phyloP scores from a whole-genome alignment of 2,888 invertebrate genomes.

The Chrysodeixis includens region DNA sequence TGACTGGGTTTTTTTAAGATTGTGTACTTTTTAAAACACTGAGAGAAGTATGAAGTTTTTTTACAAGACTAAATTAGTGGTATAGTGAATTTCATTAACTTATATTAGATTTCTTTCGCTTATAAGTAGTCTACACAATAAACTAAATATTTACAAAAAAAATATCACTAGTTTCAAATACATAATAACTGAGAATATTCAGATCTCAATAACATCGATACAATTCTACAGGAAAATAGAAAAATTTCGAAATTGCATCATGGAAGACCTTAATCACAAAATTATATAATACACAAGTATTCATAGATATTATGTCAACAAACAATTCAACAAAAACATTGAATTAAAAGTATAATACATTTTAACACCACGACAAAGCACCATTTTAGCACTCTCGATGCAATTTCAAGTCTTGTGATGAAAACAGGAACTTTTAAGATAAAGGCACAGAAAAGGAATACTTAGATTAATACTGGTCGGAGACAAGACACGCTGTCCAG shows the following conservation, averaged over 20 bases:
- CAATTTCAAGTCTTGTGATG: conserved; percentile 61
- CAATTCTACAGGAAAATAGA: conserved; percentile 39
- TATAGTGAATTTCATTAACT: neutral
- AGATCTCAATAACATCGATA: conserved; percentile 52
- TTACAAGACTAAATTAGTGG: neutral
- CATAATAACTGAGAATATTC: conserved; percentile 42
- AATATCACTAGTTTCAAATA: conserved; percentile 51
- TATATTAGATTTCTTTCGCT: conserved; percentile 1
- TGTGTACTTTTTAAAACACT: neutral
- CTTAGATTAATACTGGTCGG: conserved; percentile 65
- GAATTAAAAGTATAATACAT: conserved; percentile 21
- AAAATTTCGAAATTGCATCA: conserved; percentile 44
- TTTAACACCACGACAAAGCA: conserved; percentile 38
- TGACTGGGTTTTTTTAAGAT: neutral
- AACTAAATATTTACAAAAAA: conserved; percentile 60
- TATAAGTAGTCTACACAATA: conserved; percentile 19
- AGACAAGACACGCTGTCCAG: conserved; percentile 39
- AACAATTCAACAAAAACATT: conserved; percentile 40
- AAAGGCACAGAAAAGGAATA: conserved; percentile 59
- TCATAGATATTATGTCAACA: conserved; percentile 27
- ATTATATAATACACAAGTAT: conserved; percentile 14
- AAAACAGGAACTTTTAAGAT: conserved; percentile 64
- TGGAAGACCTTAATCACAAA: conserved; percentile 38
- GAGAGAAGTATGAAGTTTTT: neutral
- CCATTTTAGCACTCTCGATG: conserved; percentile 45